A percentile compares a stretch with the other conserved stretches of the same genome.
phyloP scores from a whole-genome alignment of 2,797 vertebrate genomes.

The Podarcis lilfordi region DNA sequence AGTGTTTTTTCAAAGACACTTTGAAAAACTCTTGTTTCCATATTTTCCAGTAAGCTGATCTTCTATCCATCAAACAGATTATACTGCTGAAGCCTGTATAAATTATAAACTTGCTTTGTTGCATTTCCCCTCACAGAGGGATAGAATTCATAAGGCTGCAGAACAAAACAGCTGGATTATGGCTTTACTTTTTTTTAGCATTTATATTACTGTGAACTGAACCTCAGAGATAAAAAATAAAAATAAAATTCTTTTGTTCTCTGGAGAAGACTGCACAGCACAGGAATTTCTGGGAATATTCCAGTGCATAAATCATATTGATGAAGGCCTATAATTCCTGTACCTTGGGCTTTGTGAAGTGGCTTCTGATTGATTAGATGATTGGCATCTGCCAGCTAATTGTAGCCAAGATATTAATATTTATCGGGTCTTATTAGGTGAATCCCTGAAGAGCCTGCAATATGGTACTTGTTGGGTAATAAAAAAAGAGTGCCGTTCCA shows the following conservation, averaged over 20 bases:
- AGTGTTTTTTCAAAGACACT: constrained; percentile 29
- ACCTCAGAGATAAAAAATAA: neutral
- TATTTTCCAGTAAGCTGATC: constrained; percentile 13
- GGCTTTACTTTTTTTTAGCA: constrained; percentile 32
- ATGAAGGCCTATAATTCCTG: constrained; percentile 14
- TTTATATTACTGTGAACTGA: constrained; percentile 20
- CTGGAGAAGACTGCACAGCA: constrained; percentile 32
- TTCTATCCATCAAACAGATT: neutral
- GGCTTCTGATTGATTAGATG: constrained; percentile 38
- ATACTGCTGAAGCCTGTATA: neutral
- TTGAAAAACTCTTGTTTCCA: neutral
- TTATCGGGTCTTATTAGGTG: constrained; percentile 14
- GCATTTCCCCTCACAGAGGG: neutral
- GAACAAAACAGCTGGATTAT: constrained; percentile 28
- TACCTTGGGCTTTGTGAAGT: constrained; percentile 34
- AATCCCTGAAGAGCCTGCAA: constrained; percentile 12
- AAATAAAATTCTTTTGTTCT: constrained; percentile 21
- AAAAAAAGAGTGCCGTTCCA: neutral
- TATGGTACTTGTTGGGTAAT: constrained; percentile 14
- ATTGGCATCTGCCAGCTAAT: constrained; percentile 41
- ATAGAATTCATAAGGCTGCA: constrained; percentile 28
- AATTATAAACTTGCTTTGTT: constrained; percentile 4
- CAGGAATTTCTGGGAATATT: constrained; percentile 25
- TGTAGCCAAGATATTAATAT: constrained; percentile 18
- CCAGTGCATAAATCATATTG: constrained; percentile 17